A percentile compares a stretch with the other conserved stretches of the same genome.
phyloP scores from a whole-genome alignment of 1,140 invertebrate genomes.

The Diabrotica virgifera region DNA sequence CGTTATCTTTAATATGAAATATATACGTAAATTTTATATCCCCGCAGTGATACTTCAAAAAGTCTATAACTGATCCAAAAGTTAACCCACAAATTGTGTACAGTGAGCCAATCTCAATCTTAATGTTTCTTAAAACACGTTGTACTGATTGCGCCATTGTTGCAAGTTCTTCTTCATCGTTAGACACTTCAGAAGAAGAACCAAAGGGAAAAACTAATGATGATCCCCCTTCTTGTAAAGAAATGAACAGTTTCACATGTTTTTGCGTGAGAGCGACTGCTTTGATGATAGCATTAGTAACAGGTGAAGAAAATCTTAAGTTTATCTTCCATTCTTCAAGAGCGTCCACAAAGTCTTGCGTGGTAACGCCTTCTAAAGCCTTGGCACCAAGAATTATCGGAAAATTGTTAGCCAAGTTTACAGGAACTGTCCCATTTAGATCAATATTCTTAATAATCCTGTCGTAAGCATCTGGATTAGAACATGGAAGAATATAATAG shows the following conservation, averaged over 20 bases:
- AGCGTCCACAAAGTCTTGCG: slow-evolving; percentile 24
- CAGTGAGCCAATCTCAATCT: slow-evolving; percentile 22
- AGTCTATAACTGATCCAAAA: slow-evolving; percentile 28
- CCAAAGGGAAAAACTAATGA: slow-evolving; percentile 28
- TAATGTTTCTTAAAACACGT: slow-evolving; percentile 11
- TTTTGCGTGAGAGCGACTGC: slow-evolving; percentile 16
- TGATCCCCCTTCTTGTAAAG: slow-evolving; percentile 26
- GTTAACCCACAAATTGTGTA: slow-evolving; percentile 23
- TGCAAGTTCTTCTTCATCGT: slow-evolving; percentile 16
- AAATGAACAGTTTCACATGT: slow-evolving; percentile 27
- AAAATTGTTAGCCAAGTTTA: slow-evolving; percentile 26
- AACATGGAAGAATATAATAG: slow-evolving; percentile 33
- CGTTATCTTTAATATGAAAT: slow-evolving; percentile 23
- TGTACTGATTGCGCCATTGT: slow-evolving; percentile 24
- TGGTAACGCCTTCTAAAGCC: slow-evolving; percentile 17
- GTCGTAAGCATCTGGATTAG: slow-evolving; percentile 34
- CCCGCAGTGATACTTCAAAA: slow-evolving; percentile 19
- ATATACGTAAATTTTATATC: slow-evolving; percentile 25
- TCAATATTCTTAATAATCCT: neutral
- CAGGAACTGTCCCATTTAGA: neutral
- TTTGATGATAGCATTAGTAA: slow-evolving; percentile 18
- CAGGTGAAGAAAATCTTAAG: slow-evolving; percentile 16
- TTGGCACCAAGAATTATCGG: slow-evolving; percentile 25
- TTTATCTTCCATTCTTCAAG: slow-evolving; percentile 31
- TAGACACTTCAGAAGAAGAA: slow-evolving; percentile 9